Base-by-base conservation (phyloP, 2,888 invertebrate genomes). In the Neoaliturus tenellus region DNA sequence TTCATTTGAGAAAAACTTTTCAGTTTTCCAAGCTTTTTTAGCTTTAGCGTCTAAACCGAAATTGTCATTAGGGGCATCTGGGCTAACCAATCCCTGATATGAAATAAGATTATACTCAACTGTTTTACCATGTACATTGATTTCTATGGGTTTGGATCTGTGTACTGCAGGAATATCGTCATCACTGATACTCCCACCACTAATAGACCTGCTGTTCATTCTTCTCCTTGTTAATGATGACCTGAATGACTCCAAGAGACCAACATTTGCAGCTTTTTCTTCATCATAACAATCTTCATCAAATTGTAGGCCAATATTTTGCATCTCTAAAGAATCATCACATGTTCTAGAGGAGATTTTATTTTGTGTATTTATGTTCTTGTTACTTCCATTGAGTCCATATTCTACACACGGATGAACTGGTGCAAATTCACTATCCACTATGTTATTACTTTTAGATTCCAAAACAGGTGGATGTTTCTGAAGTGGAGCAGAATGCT, bases 131-230 rank as follows among this genome's bases (percentile, higher is more conserved):
- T 78, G 33, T 2, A 55, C 28, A 33, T 51, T 10, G 5, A 78
- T 55, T 55, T 78, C 23, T 14, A 33, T 35, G 5, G 78, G 33
- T 55, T 20, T 48, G n/a, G 28, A 28, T 78, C 44, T 78, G n/a
- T 78, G 78, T 10, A 51, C 78, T 20, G 78, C 31, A n/a, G 78
- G 55, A 31, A 78, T 55, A 8, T 78, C 78, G 20, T 78, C 51
- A 17, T 78, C 78, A 6, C 78, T 55, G 25, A 31, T 55, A 35
- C 78, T 78, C n/a, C 78, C 78, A 33, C 78, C 78, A 78, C 78
- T 78, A 1, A 4, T 31, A 12, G 23, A 33, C 23, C 55, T 78
- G 6, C 6, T 20, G 33, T 31, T 78, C 8, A 28, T 12, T 78
- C 35, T 4, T 12, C 55, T 28, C 6, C 20, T 0, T 6, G 8